These are phyloP conservation scores for Lordiphosa collinella DNA, from an alignment of 1,140 invertebrate genomes.

Conservation along the genomic window DNA sequence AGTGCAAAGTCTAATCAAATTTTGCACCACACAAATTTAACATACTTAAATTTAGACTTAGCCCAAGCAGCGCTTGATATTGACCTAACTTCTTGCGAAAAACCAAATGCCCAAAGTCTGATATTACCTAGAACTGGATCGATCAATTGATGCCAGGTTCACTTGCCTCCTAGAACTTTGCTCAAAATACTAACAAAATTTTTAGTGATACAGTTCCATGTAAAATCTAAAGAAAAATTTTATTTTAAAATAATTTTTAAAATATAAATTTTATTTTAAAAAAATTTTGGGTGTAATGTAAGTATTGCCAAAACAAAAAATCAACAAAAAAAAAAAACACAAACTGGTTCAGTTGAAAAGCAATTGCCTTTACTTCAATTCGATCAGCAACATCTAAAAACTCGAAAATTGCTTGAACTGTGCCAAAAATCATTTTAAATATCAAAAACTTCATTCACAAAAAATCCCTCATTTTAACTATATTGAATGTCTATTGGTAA, in stretches of 20 bases:
- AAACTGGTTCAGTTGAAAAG: no score
- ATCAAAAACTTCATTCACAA: conserved; percentile 37
- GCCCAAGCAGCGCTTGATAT: conserved; percentile 26
- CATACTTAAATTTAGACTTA: conserved; percentile 30
- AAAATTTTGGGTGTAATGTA: conserved; percentile 80
- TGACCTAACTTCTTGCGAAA: conserved; percentile 16
- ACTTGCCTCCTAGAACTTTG: conserved; percentile 13
- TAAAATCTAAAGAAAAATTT: conserved; percentile 79
- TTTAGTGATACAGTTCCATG: conserved; percentile 51
- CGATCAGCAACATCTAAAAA: conserved; percentile 13
- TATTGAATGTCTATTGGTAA: conserved; percentile 43
- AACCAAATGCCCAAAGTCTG: conserved; percentile 64
- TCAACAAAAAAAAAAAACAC: conserved; percentile 25
- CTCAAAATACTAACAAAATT: not conserved
- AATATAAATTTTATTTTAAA: conserved; percentile 80
- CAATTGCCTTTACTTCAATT: not conserved
- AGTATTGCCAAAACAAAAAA: conserved; percentile 65
- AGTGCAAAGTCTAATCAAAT: conserved; percentile 53
- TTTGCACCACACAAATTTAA: conserved; percentile 25
- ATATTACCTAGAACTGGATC: conserved; percentile 69
- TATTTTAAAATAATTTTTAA: conserved; percentile 80
- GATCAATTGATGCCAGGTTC: conserved; percentile 25
- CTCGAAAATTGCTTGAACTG: not conserved
- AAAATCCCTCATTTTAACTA: conserved; percentile 21
- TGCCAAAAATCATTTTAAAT: conserved; percentile 7